A percentile compares a stretch with the other conserved stretches of the same genome.
Evolutionary conservation across 2,113 vertebrate species (phyloP).

Genomic region (Syrmaticus mikado): DNA sequence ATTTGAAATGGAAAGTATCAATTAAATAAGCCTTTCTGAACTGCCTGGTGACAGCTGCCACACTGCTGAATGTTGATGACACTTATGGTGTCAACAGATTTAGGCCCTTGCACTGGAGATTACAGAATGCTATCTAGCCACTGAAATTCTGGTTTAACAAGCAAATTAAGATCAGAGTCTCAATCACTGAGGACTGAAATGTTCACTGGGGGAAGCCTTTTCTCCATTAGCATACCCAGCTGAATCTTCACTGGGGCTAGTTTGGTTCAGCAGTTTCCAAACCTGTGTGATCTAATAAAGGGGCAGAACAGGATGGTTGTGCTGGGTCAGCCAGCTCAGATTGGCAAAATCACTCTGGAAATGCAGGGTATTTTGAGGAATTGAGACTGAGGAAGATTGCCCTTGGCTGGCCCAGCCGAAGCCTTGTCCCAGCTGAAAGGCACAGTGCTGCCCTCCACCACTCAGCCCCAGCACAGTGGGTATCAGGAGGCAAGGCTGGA

Average conservation of each 20-base stretch:
- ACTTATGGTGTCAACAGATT: conserved; percentile 57
- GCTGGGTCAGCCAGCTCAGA: neutral
- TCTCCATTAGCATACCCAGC: neutral
- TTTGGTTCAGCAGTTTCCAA: neutral
- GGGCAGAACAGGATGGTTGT: neutral
- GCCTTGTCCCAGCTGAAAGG: neutral
- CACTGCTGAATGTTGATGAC: conserved; percentile 44
- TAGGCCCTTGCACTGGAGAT: conserved; percentile 24
- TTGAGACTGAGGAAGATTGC: neutral
- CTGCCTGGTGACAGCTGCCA: conserved; percentile 55
- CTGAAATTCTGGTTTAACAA: conserved; percentile 34
- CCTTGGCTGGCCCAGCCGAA: neutral
- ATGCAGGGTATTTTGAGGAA: neutral
- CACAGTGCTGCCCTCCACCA: neutral
- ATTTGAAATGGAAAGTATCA: conserved; percentile 73
- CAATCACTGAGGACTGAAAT: neutral
- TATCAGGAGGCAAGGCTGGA: neutral
- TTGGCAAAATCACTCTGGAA: neutral
- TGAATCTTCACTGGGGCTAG: neutral
- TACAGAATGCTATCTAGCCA: conserved; percentile 25
- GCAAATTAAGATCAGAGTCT: conserved; percentile 16
- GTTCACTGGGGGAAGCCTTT: neutral
- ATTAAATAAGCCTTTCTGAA: conserved; percentile 71
- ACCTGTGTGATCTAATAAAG: neutral
- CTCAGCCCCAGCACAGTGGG: neutral